Conservation (phyloP, 2,113 vertebrate genomes). For the Psittacus erithacus region DNA sequence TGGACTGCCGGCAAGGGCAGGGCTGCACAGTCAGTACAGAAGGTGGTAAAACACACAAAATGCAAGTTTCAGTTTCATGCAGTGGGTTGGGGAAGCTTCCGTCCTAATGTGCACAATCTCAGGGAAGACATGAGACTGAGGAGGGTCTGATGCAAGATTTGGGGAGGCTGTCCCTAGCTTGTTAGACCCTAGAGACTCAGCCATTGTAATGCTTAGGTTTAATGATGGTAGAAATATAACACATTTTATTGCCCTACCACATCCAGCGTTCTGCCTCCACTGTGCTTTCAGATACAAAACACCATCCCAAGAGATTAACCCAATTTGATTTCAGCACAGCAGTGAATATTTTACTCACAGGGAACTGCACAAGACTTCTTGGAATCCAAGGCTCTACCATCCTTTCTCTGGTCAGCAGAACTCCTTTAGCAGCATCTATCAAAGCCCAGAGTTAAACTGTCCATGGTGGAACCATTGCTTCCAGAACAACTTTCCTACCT, state of each 20-base stretch:
- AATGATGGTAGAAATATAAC: not conserved
- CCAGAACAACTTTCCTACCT: not conserved
- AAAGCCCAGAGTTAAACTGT: not conserved
- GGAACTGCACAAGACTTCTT: not conserved
- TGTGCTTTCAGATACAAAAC: not conserved
- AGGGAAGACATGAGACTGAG: not conserved
- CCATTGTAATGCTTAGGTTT: not conserved
- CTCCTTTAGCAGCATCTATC: not conserved
- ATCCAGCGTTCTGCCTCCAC: not conserved
- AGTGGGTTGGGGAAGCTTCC: not conserved
- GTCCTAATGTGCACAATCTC: not conserved
- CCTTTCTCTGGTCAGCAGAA: not conserved
- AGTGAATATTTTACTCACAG: not conserved
- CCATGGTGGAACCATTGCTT: fast-evolving
- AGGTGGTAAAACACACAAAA: not conserved
- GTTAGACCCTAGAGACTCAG: not conserved
- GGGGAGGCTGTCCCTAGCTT: not conserved
- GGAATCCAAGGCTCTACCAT: not conserved
- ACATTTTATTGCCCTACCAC: not conserved
- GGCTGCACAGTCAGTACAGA: not conserved
- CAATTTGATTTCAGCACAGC: not conserved
- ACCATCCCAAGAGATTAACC: not conserved
- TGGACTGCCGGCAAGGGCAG: not conserved
- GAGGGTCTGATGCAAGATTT: not conserved
- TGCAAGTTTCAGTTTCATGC: not conserved